Evolutionary conservation across 2,888 invertebrate species (phyloP).

Genomic region (Cephalotes varians): DNA sequence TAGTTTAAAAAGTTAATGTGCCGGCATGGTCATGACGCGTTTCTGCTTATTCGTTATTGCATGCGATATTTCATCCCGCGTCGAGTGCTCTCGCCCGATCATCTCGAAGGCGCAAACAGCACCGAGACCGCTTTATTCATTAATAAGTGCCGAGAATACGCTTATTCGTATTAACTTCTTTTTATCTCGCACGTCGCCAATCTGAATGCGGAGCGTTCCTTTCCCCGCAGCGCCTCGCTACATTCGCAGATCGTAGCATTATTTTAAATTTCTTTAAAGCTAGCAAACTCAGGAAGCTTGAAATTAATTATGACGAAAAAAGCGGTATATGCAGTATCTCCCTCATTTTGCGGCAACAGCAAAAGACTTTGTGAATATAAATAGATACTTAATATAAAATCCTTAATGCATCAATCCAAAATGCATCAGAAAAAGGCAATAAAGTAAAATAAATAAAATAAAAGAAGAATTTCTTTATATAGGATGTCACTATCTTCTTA

Average conservation of each 20-base stretch:
- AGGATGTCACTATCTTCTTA: conserved; percentile 2
- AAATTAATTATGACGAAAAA: conserved; percentile 17
- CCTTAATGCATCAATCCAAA: background rate
- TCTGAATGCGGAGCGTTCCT: background rate
- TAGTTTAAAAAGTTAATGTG: conserved; percentile 61
- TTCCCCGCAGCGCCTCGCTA: background rate
- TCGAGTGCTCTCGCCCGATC: conserved; percentile 30
- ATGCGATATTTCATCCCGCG: conserved; percentile 26
- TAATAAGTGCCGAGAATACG: conserved; percentile 17
- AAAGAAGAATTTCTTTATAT: background rate
- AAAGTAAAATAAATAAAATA: background rate
- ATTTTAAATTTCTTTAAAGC: conserved; percentile 28
- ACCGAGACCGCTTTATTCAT: conserved; percentile 15
- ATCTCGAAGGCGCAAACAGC: background rate
- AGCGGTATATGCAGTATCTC: background rate
- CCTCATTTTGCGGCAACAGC: background rate
- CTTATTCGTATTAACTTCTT: conserved; percentile 16
- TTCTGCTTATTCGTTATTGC: conserved; percentile 44
- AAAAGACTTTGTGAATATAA: background rate
- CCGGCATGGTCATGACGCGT: conserved; percentile 39
- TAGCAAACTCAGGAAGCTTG: background rate
- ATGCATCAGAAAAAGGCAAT: background rate
- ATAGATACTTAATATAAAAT: background rate
- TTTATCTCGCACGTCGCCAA: background rate
- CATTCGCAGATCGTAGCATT: conserved; percentile 24